Evolutionary conservation across 2,888 invertebrate genomes (phyloP).

Genomic region (Toxonevra muliebris): DNA sequence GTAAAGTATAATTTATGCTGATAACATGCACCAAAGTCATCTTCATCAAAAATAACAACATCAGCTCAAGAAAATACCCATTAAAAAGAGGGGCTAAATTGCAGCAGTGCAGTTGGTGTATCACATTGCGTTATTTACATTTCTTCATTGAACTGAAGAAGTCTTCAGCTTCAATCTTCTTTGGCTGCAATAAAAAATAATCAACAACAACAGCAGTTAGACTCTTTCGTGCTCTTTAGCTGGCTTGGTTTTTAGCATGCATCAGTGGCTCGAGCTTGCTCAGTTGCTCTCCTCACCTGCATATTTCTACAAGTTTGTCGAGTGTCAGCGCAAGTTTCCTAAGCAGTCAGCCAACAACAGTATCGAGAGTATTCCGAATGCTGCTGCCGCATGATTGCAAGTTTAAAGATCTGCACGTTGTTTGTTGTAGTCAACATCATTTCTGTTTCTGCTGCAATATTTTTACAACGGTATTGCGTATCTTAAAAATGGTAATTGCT

Average conservation of each 20-base stretch:
- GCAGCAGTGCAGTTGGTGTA: neutral
- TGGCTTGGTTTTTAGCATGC: too few species aligned
- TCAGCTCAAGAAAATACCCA: too few species aligned
- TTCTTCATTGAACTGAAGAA: too few species aligned
- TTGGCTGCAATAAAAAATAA: too few species aligned
- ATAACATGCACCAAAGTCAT: constrained; percentile 46
- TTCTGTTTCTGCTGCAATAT: neutral
- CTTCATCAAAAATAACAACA: constrained; percentile 17
- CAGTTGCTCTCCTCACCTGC: too few species aligned
- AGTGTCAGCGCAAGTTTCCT: neutral
- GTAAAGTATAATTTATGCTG: constrained; percentile 54
- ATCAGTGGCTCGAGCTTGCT: too few species aligned
- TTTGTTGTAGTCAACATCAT: neutral
- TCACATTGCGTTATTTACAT: neutral
- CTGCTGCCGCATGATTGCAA: too few species aligned
- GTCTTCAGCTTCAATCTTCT: too few species aligned
- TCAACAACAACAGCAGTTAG: too few species aligned
- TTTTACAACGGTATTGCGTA: constrained; percentile 7
- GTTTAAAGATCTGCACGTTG: neutral
- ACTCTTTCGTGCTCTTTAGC: too few species aligned
- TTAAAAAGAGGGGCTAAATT: constrained; percentile 26
- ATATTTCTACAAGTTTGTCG: too few species aligned
- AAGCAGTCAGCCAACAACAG: neutral
- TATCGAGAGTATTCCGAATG: neutral
- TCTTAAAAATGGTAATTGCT: constrained; percentile 4